Base-by-base conservation (phyloP, 23 tunicate species). In the Diplosoma virens region DNA sequence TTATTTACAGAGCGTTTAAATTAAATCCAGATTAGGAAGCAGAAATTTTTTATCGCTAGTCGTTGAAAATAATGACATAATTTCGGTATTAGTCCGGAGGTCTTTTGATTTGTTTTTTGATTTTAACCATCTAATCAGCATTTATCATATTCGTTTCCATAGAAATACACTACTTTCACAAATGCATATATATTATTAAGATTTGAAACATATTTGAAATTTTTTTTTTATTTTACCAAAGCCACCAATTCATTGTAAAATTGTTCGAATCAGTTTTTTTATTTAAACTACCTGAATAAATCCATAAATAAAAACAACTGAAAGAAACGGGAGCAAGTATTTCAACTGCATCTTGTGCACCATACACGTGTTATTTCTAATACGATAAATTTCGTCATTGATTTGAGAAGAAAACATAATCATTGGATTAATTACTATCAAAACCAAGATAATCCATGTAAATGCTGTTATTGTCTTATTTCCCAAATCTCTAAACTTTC, bases 391-490 rank as follows among this genome's bases (percentile, higher is more conserved):
- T 77, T 60, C 52, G 3, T 56, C 82, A 65, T 77, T 77, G 58
- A 77, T 59, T 61, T 77, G 82, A 60, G 60, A 77, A 1, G 71
- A 71, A 20, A 77, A 58, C 82, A 77, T 77, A 22, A 77, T 60
- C 25, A 32, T 37, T 3, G 82, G 82, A 37, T 77, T 77, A 22
- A 77, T 36, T 11, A 60, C 22, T 18, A 77, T 37, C 4, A 77
- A 35, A 16, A 26, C 3, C 1, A 77, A 35, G 2, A 77, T 29
- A n/a, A 77, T 37, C 82, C 82, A 77, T 11, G 71, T 77, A n/a
- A n/a, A n/a, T 25, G 52, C 33, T 7, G 30, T 32, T 2, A 9
- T 37, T 71, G 60, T 59, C 23, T 25, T 1, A 25, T 59, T 59
- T 4, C 58, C 35, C 23, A 48, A 71, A 37, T 59, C 29, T 16